Evolutionary conservation across 2,113 vertebrate species (phyloP).

Genomic region (Epinephelus fuscoguttatus): DNA sequence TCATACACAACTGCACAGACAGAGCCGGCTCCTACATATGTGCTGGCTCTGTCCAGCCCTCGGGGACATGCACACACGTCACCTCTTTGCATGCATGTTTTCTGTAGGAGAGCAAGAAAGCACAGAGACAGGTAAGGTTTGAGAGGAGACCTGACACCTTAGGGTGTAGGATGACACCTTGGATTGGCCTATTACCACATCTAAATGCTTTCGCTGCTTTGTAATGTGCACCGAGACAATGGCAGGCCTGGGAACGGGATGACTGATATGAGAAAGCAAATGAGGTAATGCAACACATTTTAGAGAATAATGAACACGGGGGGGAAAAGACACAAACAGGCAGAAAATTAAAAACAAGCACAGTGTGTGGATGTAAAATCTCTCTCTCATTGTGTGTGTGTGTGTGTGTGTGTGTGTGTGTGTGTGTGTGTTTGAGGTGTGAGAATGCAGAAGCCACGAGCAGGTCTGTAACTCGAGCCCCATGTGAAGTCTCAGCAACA

Average conservation of each 20-base stretch:
- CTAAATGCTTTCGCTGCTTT: slow-evolving; percentile 55
- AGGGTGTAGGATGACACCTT: slow-evolving; percentile 63
- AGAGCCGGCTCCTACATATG: slow-evolving; percentile 2
- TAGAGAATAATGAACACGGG: slow-evolving; percentile 26
- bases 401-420: neutral
- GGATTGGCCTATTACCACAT: slow-evolving; percentile 45
- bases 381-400: neutral
- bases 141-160: slow-evolving; percentile 47
- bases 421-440: slow-evolving; percentile 42
- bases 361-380: neutral
- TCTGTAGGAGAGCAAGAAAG: neutral
- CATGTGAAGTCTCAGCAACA: slow-evolving; percentile 76
- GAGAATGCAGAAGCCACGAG: slow-evolving; percentile 56
- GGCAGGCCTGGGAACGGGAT: slow-evolving; percentile 61
- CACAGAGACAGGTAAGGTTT: neutral
- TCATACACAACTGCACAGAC: slow-evolving; percentile 5
- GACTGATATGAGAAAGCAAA: slow-evolving; percentile 22
- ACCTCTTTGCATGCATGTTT: slow-evolving; percentile 24
- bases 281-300: slow-evolving; percentile 24
- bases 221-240: slow-evolving; percentile 57
- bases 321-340: neutral
- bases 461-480: slow-evolving; percentile 71
- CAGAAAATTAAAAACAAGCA: neutral
- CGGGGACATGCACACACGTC: slow-evolving; percentile 27
- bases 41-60: slow-evolving; percentile 9